Evolutionary conservation across 2,888 invertebrate genomes (phyloP), one percentile per base, ranked within the genome.

Genomic region (Brachyptera putata): DNA sequence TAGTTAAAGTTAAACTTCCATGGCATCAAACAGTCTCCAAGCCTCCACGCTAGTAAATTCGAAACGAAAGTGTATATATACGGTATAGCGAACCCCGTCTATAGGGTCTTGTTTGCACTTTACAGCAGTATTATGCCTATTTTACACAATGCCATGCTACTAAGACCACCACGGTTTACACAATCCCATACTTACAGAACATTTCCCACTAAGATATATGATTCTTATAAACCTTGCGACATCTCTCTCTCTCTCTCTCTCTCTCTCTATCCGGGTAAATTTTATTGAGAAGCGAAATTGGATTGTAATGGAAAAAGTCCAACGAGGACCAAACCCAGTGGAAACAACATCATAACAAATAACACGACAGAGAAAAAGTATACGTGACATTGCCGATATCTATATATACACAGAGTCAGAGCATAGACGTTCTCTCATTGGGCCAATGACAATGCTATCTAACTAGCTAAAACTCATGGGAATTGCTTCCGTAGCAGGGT

Each of bases 291-390:
- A 46, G 46, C 46, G 46, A 46, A 46, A 46, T 46, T 46, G 46
- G 46, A 46, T 46, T 46, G 46, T 46, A 46, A 46, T 46, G 46
- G 46, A 46, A 46, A 46, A 46, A 46, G 46, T 46, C 46, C 46
- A 46, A 21, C 21, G 46, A 24, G 46, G 46, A 11, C 46, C 46
- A n/a, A 21, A 16, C 21, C 24, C 21, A 3, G 9, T n/a, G 5
- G 46, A 16, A 41, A 46, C 41, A 41, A 41, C 46, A 46, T 22
- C 46, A 21, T 24, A 46, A 46, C 46, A 46, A 46, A 46, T 46
- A 22, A 46, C 46, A 24, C 9, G 46, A 18, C 46, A 46, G 46
- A 46, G 22, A 46, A 46, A 46, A 46, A 46, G 46, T 30, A n/a
- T n/a, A 5, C 46, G 46, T 24, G 24, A n/a, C n/a, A n/a, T n/a